phyloP scores from a whole-genome alignment of 2,113 vertebrate genomes.

The Lutjanus erythropterus region DNA sequence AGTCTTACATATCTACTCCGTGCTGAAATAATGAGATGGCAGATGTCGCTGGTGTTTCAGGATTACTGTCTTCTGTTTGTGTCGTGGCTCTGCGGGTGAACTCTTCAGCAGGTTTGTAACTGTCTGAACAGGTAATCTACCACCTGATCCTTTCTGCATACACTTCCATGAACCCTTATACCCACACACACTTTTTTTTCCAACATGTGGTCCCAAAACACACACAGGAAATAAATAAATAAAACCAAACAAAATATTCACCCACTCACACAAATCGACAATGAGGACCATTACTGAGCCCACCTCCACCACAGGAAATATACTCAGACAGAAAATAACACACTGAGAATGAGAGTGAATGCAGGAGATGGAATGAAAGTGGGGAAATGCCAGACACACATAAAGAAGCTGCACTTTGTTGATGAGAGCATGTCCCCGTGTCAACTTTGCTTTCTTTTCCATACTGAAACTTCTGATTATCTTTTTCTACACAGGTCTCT shows the following conservation, averaged over 20 bases:
- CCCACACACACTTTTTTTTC: background rate
- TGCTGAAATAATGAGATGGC: slow-evolving; percentile 22
- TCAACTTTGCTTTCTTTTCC: slow-evolving; percentile 4
- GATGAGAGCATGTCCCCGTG: background rate
- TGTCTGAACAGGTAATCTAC: slow-evolving; percentile 17
- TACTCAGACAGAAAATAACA: slow-evolving; percentile 29
- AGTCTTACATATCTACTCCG: background rate
- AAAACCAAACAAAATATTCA: slow-evolving; percentile 19
- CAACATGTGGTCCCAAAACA: background rate
- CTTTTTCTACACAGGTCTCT: background rate
- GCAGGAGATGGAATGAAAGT: slow-evolving; percentile 3
- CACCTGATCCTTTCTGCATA: slow-evolving; percentile 26
- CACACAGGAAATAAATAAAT: background rate
- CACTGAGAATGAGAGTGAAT: slow-evolving; percentile 4
- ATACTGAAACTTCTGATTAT: background rate
- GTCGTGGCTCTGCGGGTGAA: slow-evolving; percentile 17
- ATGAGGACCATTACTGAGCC: slow-evolving; percentile 12
- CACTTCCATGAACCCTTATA: background rate
- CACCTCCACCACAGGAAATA: slow-evolving; percentile 23
- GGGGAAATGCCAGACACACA: background rate
- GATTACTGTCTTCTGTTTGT: slow-evolving; percentile 39
- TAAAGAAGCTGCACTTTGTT: slow-evolving; percentile 2
- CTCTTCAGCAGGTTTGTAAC: slow-evolving; percentile 8
- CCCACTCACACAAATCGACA: slow-evolving; percentile 17
- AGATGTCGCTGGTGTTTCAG: slow-evolving; percentile 16